A percentile compares a stretch with the other conserved stretches of the same genome.
These are phyloP conservation scores for Gavia stellata DNA, from an alignment of 2,113 vertebrate genomes.

Conservation along the genomic window DNA sequence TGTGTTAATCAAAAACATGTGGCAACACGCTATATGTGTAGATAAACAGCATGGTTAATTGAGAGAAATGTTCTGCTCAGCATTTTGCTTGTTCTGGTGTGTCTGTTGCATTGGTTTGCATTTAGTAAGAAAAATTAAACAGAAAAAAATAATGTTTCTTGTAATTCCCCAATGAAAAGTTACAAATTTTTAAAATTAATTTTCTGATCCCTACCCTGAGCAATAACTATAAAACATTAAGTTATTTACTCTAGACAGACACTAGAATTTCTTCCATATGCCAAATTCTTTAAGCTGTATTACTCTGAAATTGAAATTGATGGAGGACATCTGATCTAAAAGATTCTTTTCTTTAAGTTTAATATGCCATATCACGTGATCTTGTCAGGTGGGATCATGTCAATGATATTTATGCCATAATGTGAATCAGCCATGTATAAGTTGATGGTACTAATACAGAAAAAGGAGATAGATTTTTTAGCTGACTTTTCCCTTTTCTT, in stretches of 20 bases:
- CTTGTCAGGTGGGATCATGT: constrained; percentile 58
- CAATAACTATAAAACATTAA: neutral
- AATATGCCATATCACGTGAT: constrained; percentile 30
- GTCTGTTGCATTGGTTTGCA: neutral
- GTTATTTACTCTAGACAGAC: neutral
- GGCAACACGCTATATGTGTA: neutral
- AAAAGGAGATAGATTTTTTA: neutral
- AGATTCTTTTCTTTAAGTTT: constrained; percentile 54
- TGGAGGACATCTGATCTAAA: constrained; percentile 50
- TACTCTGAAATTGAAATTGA: constrained; percentile 28
- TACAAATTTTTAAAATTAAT: neutral
- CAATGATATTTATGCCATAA: neutral
- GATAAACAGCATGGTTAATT: constrained; percentile 40
- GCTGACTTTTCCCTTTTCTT: neutral
- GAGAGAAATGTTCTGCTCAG: constrained; percentile 33
- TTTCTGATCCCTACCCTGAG: neutral
- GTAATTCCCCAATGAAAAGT: neutral
- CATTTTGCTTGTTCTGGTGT: neutral
- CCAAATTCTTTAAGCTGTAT: constrained; percentile 13
- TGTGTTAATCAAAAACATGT: constrained; percentile 41
- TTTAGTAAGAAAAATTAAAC: neutral
- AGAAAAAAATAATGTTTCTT: neutral
- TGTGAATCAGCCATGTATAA: neutral
- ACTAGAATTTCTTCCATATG: neutral
- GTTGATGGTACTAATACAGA: neutral